These are phyloP conservation scores for Orius laevigatus DNA, from an alignment of 1,140 invertebrate genomes.

Conservation along the genomic window DNA sequence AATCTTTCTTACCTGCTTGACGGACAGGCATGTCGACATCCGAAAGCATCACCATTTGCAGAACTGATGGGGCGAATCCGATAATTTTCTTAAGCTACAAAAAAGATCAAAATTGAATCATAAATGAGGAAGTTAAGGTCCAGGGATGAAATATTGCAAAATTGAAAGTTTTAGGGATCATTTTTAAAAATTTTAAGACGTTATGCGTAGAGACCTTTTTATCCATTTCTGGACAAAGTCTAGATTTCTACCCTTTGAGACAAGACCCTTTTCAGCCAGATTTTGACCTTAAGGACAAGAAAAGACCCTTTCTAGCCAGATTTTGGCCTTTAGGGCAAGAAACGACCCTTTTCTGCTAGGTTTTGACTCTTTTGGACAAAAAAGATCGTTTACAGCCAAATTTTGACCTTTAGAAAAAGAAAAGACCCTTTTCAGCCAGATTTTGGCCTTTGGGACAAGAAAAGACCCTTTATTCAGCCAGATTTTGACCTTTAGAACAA, in stretches of 20 bases:
- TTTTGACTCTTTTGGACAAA: too few relatives aligned
- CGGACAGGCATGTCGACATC: slow-evolving; percentile 80
- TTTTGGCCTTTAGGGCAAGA: too few relatives aligned
- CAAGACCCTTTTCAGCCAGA: too few relatives aligned
- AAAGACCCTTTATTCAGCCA: too few relatives aligned
- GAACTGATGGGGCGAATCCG: slow-evolving; percentile 81
- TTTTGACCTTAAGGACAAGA: too few relatives aligned
- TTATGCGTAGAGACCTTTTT: background rate
- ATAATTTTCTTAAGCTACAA: slow-evolving; percentile 83
- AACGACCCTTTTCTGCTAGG: background rate
- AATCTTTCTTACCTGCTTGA: slow-evolving; percentile 58
- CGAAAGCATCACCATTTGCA: slow-evolving; percentile 83
- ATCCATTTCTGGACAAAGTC: background rate
- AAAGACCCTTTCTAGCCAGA: too few relatives aligned
- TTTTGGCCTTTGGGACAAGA: too few relatives aligned
- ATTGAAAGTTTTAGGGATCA: background rate
- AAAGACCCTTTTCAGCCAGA: too few relatives aligned
- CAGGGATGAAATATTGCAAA: background rate
- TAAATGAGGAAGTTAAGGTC: background rate
- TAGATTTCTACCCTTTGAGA: background rate
- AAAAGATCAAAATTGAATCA: slow-evolving; percentile 1
- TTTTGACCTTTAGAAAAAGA: too few relatives aligned
- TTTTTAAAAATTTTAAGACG: background rate
- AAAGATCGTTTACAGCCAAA: too few relatives aligned
- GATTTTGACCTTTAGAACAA: too few relatives aligned